Conservation (phyloP, 2,113 vertebrate species). For the Arvicanthis niloticus region DNA sequence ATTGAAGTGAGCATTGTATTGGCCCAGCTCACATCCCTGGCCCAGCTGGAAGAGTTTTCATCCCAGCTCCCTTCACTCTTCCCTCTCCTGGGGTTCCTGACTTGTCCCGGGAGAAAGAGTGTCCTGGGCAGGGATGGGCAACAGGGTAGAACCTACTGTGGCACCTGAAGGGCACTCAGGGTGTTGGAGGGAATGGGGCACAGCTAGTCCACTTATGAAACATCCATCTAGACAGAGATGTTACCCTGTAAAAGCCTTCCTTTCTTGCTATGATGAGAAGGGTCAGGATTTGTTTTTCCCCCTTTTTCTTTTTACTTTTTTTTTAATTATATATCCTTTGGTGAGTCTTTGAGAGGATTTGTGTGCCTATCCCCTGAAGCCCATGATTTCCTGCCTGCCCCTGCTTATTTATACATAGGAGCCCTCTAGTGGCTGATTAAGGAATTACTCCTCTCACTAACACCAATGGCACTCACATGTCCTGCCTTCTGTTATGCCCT, state of each 20-base stretch:
- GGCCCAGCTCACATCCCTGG: not conserved
- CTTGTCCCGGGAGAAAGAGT: not conserved
- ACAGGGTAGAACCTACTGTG: not conserved
- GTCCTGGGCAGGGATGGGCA: not conserved
- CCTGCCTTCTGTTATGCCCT: not conserved
- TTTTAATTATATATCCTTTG: not conserved
- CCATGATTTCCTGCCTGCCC: not conserved
- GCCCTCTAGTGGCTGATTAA: constrained; percentile 58
- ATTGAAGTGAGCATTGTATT: not conserved
- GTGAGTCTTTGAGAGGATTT: not conserved
- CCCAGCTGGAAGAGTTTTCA: too few relatives aligned
- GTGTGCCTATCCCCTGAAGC: not conserved
- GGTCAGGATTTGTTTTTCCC: not conserved
- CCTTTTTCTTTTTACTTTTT: not conserved
- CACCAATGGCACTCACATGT: not conserved
- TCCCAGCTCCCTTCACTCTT: too few relatives aligned
- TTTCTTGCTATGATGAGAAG: too few relatives aligned
- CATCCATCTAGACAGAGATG: not conserved
- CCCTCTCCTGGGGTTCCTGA: not conserved
- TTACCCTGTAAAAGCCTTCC: not conserved
- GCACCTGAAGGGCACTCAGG: not conserved
- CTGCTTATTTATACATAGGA: not conserved
- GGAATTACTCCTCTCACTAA: not conserved
- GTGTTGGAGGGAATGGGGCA: not conserved
- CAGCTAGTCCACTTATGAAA: not conserved